phyloP scores from a whole-genome alignment of 2,888 invertebrate genomes.

The Teinopalpus imperialis region DNA sequence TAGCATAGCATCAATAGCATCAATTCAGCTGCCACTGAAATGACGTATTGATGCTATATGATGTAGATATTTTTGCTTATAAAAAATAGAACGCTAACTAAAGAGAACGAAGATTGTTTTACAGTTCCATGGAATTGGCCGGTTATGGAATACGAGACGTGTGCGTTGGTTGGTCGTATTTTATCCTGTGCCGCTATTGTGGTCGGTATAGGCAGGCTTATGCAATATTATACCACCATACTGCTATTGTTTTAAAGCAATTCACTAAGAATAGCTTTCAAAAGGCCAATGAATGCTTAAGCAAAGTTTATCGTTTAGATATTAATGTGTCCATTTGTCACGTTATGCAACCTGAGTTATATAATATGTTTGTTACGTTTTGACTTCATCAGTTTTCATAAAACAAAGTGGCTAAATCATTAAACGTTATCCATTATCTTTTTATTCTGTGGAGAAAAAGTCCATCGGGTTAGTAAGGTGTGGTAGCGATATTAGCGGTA shows the following conservation, averaged over 20 bases:
- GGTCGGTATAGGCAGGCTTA: background rate
- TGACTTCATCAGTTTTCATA: background rate
- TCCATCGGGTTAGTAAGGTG: too few relatives aligned
- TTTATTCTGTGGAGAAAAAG: too few relatives aligned
- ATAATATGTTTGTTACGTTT: background rate
- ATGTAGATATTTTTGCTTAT: too few relatives aligned
- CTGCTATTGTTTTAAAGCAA: conserved; percentile 10
- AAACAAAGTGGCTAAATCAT: too few relatives aligned
- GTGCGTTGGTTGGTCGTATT: background rate
- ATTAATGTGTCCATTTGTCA: background rate
- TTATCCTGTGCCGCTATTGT: background rate
- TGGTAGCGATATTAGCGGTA: too few relatives aligned
- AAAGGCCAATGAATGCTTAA: conserved; percentile 1
- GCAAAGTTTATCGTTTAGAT: conserved; percentile 1
- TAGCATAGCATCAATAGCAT: too few relatives aligned
- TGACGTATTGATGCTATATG: too few relatives aligned
- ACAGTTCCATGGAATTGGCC: background rate
- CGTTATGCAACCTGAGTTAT: conserved; percentile 6
- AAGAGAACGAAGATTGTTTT: too few relatives aligned
- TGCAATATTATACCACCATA: background rate
- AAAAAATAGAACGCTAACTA: too few relatives aligned
- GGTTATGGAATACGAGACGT: background rate
- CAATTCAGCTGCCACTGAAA: too few relatives aligned
- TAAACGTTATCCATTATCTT: too few relatives aligned
- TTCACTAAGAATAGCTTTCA: conserved; percentile 2